Evolutionary conservation across 1,140 invertebrate species (phyloP).

Genomic region (Drosophila parabipectinata): DNA sequence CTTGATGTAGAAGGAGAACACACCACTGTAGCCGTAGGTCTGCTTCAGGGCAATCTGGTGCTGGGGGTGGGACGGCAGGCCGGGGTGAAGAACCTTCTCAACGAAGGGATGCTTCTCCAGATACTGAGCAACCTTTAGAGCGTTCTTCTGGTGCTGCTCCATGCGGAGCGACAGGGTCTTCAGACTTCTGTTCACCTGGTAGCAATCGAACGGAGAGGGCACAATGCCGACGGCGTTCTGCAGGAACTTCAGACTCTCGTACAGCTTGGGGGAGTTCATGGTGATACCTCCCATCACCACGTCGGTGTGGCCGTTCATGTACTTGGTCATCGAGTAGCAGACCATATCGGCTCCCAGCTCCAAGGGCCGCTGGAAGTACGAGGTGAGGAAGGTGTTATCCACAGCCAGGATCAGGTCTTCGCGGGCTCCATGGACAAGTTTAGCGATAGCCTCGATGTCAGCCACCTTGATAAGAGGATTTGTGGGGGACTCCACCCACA

Average conservation of each 20-base stretch:
- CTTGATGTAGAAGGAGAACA: slow-evolving; percentile 95
- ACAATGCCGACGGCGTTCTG: slow-evolving; percentile 97
- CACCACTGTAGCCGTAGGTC: slow-evolving; percentile 95
- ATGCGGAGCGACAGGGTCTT: slow-evolving; percentile 97
- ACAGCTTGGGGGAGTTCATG: slow-evolving; percentile 90
- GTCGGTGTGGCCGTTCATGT: slow-evolving; percentile 99
- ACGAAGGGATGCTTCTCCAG: slow-evolving; percentile 92
- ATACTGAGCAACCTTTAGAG: slow-evolving; percentile 90
- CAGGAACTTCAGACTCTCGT: slow-evolving; percentile 90
- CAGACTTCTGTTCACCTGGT: slow-evolving; percentile 95
- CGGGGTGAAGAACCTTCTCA: slow-evolving; percentile 93
- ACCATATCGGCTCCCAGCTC: slow-evolving; percentile 96
- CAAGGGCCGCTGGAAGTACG: slow-evolving; percentile 97
- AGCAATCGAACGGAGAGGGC: slow-evolving; percentile 98
- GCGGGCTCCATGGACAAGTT: slow-evolving; percentile 86
- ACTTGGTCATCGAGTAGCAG: slow-evolving; percentile 98
- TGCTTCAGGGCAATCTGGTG: slow-evolving; percentile 93
- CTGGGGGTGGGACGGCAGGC: slow-evolving; percentile 96
- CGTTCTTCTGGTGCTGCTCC: slow-evolving; percentile 93
- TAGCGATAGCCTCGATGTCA: slow-evolving; percentile 92
- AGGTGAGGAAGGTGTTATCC: slow-evolving; percentile 98
- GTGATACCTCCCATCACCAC: slow-evolving; percentile 97
- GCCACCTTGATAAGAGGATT: slow-evolving; percentile 97
- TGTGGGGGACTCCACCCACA: slow-evolving; percentile 99
- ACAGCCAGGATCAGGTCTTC: slow-evolving; percentile 92